phyloP scores from a whole-genome alignment of 2,113 vertebrate genomes.

The Amblyornis subalaris region DNA sequence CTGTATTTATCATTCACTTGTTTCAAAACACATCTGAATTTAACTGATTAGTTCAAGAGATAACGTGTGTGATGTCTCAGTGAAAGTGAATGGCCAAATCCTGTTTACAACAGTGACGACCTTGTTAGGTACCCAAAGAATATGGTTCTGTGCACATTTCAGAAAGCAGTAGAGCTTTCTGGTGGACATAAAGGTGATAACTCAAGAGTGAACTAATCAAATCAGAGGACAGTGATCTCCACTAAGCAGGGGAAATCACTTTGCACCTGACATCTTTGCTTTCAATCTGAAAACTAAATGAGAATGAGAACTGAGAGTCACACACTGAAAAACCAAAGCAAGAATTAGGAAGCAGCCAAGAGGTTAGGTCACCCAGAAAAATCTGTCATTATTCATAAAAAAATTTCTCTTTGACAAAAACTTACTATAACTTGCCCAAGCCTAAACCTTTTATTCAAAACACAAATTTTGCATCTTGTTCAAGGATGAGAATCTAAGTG shows the following conservation, averaged over 20 bases:
- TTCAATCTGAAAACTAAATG: slow-evolving; percentile 32
- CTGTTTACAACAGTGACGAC: neutral
- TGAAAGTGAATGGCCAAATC: neutral
- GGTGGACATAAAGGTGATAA: slow-evolving; percentile 10
- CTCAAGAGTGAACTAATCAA: slow-evolving; percentile 6
- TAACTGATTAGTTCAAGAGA: neutral
- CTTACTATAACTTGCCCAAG: neutral
- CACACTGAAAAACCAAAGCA: neutral
- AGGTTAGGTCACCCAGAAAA: neutral
- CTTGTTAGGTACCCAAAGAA: neutral
- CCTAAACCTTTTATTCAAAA: neutral
- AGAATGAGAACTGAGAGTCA: slow-evolving; percentile 32
- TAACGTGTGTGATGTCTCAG: accelerated
- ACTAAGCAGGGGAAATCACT: slow-evolving; percentile 59
- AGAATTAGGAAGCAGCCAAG: slow-evolving; percentile 20
- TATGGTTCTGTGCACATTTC: neutral
- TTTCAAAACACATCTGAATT: neutral
- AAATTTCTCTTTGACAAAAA: neutral
- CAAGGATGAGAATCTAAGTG: neutral
- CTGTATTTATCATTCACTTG: neutral
- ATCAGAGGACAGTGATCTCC: neutral
- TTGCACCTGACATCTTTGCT: slow-evolving; percentile 60
- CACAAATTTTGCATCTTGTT: neutral
- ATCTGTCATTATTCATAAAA: neutral
- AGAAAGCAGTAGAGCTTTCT: slow-evolving; percentile 23